These are phyloP conservation scores for Marasmarcha lunaedactyla DNA, from an alignment of 2,888 invertebrate genomes.

Conservation along the genomic window DNA sequence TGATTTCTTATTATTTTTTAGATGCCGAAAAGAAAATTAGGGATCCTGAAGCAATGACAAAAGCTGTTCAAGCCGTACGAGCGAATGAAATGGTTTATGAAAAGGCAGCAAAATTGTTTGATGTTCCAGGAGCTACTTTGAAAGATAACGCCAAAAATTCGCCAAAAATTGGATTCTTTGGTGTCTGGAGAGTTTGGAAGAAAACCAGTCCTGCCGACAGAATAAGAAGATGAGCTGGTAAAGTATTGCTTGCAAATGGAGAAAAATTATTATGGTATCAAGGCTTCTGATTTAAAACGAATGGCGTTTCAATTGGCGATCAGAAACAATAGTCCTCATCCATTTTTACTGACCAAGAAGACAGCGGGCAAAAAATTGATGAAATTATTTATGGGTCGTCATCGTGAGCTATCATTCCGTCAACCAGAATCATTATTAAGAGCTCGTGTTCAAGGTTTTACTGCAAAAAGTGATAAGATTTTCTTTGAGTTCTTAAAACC, in stretches of 20 bases:
- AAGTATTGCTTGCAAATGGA: slow-evolving; percentile 12
- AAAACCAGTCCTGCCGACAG: slow-evolving; percentile 1
- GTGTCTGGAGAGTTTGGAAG: slow-evolving; percentile 6
- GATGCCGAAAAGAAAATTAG: no score
- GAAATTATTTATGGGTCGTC: slow-evolving; percentile 8
- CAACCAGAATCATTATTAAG: slow-evolving; percentile 9
- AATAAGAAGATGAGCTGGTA: not conserved
- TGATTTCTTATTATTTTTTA: no score
- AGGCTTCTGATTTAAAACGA: slow-evolving; percentile 8
- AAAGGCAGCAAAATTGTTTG: slow-evolving; percentile 14
- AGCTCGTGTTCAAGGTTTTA: slow-evolving; percentile 6
- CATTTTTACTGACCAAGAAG: slow-evolving; percentile 1
- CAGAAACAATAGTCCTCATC: not conserved
- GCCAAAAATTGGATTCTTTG: slow-evolving; percentile 6
- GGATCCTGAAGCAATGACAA: not conserved
- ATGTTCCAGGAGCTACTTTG: slow-evolving; percentile 16
- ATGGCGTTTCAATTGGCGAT: slow-evolving; percentile 1
- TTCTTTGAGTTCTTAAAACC: slow-evolving; percentile 4
- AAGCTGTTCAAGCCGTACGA: slow-evolving; percentile 3
- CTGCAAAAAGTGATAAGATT: not conserved
- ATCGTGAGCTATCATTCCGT: slow-evolving; percentile 4
- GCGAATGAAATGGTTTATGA: slow-evolving; percentile 11
- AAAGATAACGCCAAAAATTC: slow-evolving; percentile 11
- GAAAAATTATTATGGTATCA: slow-evolving; percentile 9
- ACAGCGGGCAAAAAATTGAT: not conserved